Base-by-base conservation (phyloP, 2,888 invertebrate species). In the Melinopterus prodromus region DNA sequence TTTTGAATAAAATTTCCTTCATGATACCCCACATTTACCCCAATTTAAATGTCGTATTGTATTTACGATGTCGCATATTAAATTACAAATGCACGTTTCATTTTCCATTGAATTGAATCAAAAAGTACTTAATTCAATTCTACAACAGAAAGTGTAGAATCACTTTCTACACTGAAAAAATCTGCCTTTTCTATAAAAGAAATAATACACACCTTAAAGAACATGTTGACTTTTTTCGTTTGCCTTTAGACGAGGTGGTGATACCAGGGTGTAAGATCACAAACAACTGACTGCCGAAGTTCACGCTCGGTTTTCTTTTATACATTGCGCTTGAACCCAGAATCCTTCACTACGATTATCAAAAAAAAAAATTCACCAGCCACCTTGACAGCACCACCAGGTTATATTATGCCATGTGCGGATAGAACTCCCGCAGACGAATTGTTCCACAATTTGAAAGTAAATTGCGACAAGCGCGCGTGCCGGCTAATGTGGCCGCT, bases 381-480 rank as follows among this genome's bases (percentile, higher is more conserved):
- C 53, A 53, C 53, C 53, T 53, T 53, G 53, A 53, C 53, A 53
- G 53, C 53, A 9, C 53, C 53, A 53, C 53, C 53, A 53, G 5
- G 53, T 53, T 53, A 53, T 12, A 53, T 53, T 53, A 53, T 53
- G 53, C 53, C 53, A 53, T 12, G 12, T 53, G 53, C 53, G 53
- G 53, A 53, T 53, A 53, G 53, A 53, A 53, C 53, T 53, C 53
- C 5, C 53, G 12, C 53, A 53, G 53, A 53, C 53, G 12, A 53
- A 53, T 53, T 53, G 53, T 53, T 53, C 53, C 53, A 53, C 72
- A 74, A 70, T 77, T 69, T 77, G 77, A 70, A 70, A 16, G 77
- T 80, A 77, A 70, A 77, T 80, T 38, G 81, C 80, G 35, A 71
- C 77, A 16, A 82, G 79, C 9, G 80, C 79, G 71, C 53, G 53